Conservation (phyloP, 2,888 invertebrate genomes). For the Alloplasta piceator region DNA sequence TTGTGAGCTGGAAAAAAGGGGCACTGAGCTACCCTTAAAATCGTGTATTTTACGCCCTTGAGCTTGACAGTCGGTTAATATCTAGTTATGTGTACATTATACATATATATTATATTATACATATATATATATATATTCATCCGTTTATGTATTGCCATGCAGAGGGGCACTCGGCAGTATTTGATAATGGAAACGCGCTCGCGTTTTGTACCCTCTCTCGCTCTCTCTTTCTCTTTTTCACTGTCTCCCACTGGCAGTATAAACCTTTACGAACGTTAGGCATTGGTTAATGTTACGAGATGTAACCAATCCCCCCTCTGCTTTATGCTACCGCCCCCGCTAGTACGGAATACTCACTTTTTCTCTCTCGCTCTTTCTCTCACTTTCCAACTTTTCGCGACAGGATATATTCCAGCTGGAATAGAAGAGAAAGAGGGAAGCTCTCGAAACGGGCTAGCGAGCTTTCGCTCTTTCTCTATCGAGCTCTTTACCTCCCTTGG, state of each 20-base stretch:
- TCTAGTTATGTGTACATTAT: neutral
- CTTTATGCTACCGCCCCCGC: constrained; percentile 68
- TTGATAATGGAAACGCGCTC: constrained; percentile 70
- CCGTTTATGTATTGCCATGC: constrained; percentile 5
- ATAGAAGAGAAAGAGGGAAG: constrained; percentile 42
- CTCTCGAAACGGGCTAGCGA: constrained; percentile 54
- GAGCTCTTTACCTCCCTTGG: neutral
- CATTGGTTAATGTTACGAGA: constrained; percentile 79
- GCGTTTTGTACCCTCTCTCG: constrained; percentile 60
- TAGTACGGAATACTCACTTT: constrained; percentile 51
- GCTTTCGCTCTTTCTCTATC: constrained; percentile 33
- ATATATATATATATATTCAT: neutral
- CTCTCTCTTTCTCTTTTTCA: constrained; percentile 20
- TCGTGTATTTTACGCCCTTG: too few relatives aligned
- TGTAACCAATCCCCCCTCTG: constrained; percentile 74
- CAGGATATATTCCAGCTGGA: constrained; percentile 50
- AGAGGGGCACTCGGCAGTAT: constrained; percentile 64
- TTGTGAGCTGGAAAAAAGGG: too few relatives aligned
- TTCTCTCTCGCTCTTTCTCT: constrained; percentile 63
- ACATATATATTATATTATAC: too few relatives aligned
- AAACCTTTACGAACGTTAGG: constrained; percentile 75
- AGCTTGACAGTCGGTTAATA: neutral
- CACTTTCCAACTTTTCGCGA: constrained; percentile 66
- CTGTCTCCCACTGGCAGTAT: constrained; percentile 68
- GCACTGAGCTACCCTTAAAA: too few relatives aligned